Percentiles rank a stretch among this genome's conserved stretches.
These are phyloP conservation scores for Grantiella picta DNA, from an alignment of 2,113 vertebrate genomes.

Conservation along the genomic window DNA sequence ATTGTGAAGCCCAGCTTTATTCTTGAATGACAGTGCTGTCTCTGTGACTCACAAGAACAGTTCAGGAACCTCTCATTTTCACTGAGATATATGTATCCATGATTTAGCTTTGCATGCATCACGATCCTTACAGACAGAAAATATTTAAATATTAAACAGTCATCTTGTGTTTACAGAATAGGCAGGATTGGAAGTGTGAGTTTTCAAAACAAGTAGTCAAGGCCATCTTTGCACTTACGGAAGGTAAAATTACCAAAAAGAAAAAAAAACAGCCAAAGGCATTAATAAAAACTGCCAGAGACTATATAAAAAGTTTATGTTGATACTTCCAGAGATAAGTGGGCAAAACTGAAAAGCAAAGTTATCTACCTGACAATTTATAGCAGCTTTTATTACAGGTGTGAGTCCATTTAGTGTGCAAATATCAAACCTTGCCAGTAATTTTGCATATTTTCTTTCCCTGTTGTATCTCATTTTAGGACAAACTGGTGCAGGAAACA, in stretches of 20 bases:
- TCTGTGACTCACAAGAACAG: neutral
- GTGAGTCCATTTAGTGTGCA: neutral
- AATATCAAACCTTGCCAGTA: neutral
- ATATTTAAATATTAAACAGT: neutral
- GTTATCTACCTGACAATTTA: neutral
- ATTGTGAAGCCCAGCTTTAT: neutral
- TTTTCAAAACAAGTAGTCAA: neutral
- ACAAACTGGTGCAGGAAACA: constrained; percentile 94
- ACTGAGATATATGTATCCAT: neutral
- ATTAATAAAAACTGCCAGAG: neutral
- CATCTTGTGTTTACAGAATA: neutral
- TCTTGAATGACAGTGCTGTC: neutral
- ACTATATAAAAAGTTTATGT: neutral
- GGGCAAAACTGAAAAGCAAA: neutral
- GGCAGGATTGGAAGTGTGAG: neutral
- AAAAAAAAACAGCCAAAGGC: neutral
- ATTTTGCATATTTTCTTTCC: neutral
- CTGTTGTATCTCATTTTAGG: constrained; percentile 70
- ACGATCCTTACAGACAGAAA: neutral
- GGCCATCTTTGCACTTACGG: neutral
- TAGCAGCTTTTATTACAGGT: neutral
- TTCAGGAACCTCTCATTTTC: neutral
- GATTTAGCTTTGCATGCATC: neutral
- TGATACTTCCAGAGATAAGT: neutral
- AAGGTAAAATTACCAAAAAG: neutral